Evolutionary conservation across 2,888 invertebrate genomes (phyloP), one percentile per base, ranked within the genome.

Genomic region (Eledone cirrhosa): DNA sequence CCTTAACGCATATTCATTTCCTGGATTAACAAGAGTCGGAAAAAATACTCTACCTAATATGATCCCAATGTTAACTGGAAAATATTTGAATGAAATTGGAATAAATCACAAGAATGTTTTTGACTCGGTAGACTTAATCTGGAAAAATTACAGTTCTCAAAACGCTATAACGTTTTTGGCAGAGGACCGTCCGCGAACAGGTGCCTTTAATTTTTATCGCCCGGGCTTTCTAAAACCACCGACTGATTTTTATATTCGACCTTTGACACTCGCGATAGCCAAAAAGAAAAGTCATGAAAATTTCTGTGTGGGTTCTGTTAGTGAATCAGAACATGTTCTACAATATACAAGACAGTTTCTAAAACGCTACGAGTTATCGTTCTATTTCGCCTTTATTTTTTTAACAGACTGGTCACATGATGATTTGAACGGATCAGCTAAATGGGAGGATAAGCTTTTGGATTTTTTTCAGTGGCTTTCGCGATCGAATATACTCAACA

Each of bases 41-140:
- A n/a, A 31, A 13, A 72, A 72, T 72, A 72, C 72, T 24, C 72
- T 72, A 3, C 72, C 72, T 1, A 72, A 72, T 72, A 72, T 72
- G 2, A 72, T 72, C 29, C 41, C 72, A 0, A n/a, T 72, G n/a
- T 33, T 72, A 41, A 72, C 72, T 7, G 72, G 72, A 2, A 41
- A 72, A 24, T n/a, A 31, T 72, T 33, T 72, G 14, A 2, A 22
- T 13, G 72, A 72, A n/a, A 72, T n/a, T 22, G 31, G 31, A 4
- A 31, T n/a, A n/a, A 7, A 33, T n/a, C n/a, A 72, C 29, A 19
- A 22, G 2, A 31, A 8, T 2, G 1, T 11, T 1, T 72, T 72
- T 22, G 72, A 72, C 72, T 0, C 31, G n/a, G 31, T 72, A 24
- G 41, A 33, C 31, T 72, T 41, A 31, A 72, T 72, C 14, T 72